Base-by-base conservation (phyloP, 2,797 vertebrate species). In the Bucorvus abyssinicus region DNA sequence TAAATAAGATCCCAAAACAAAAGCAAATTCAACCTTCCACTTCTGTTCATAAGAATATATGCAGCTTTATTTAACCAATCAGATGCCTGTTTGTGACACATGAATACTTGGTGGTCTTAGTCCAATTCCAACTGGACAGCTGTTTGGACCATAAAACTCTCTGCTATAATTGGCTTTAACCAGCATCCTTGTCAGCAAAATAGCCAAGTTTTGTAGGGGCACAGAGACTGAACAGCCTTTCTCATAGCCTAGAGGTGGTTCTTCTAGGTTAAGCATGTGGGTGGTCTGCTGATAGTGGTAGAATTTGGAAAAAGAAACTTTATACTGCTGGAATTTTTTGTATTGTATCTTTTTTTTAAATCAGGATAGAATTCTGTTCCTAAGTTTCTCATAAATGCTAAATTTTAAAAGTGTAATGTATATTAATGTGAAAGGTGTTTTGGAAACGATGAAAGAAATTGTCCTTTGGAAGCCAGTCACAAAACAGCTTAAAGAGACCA, bases 1-100 rank as follows among this genome's bases (percentile, higher is more conserved):
- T 97, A 96, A 96, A 94, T 88, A 91, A 91, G 95, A 97, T 93
- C 95, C 89, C 96, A 96, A 96, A 94, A 96, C 89, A 96, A 96
- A 95, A 95, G 60, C 92, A 96, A 93, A 96, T 95, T 93, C 95
- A 97, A 84, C 69, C 82, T 85, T 93, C 70, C 67, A 63, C 73
- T 93, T 95, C 87, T 94, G 94, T 96, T 95, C 91, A 92, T 97
- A 94, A 96, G 96, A 96, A 87, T 82, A 90, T 88, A 86, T 56
- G 49, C 40, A n/a, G 36, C 56, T 75, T 94, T 84, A 88, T 55
- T 87, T 88, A 69, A 36, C 83, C 95, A 82, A 93, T 96, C 79
- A 45, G 89, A 65, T 53, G n/a, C 14, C 23, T 84, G 36, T 68
- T 70, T 86, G 73, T 52, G 65, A 76, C 80, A 88, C 63, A 52